Evolutionary conservation across 2,888 invertebrate species (phyloP), one percentile per base, ranked within the genome.

Genomic region (Plusia festucae): DNA sequence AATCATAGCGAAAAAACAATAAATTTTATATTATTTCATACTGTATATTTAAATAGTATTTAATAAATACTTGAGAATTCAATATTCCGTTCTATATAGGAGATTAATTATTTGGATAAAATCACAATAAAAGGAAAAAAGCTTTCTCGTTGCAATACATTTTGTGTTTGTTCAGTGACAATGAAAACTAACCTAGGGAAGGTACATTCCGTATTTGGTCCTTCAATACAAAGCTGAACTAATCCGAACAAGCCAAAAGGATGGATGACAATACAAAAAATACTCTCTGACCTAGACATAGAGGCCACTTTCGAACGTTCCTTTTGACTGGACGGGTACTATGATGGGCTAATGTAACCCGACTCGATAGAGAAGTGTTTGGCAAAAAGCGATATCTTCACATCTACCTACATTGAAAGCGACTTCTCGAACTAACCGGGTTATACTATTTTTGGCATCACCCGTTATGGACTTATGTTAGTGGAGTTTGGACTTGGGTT

Each of bases 261-360:
- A 70, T 66, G 49, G 40, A 83, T 64, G 77, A 71, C 63, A 80
- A 71, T 70, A 53, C 53, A 69, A 73, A 60, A 68, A 60, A 60
- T 51, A 70, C 32, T 62, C 22, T 74, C 60, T 68, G 53, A 60
- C 68, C 61, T 65, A 16, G 32, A 73, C 59, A 73, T 60, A 78
- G 70, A 79, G 65, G 55, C 60, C 68, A 69, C 56, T 57, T 68
- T 78, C 52, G 57, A 79, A 78, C 54, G 70, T 79, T 83, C 84
- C 83, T 85, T 88, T 87, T 85, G 83, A 85, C 85, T 85, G 92
- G 92, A 91, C 92, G 93, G 90, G 88, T 79, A 79, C 66, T 73
- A 70, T 60, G 77, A 68, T n/a, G 77, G 79, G 76, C 75, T 78
- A 81, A 85, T 84, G 74, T 84, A 85, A 87, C 84, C 84, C 85